Base-by-base conservation (phyloP, 2,113 vertebrate species). In the Neolamprologus sp. region DNA sequence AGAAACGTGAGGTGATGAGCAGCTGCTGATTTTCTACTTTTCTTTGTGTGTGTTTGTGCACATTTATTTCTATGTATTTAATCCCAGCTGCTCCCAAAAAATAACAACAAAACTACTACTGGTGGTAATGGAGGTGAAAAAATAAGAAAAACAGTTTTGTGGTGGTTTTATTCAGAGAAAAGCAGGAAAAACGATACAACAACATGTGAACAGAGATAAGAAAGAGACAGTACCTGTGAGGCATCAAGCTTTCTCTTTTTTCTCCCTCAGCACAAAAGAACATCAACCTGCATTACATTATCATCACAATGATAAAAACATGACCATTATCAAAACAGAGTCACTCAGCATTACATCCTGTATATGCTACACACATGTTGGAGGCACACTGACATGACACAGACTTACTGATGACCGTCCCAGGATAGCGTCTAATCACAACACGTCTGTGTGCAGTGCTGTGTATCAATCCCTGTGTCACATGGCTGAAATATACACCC, bases 241-340 rank as follows among this genome's bases (percentile, higher is more conserved):
- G 90, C 94, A 78, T 78, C 71, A 78, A 78, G 71, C 68, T 89
- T 84, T 90, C 81, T 85, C 85, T 91, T 87, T 92, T 92, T 89
- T 91, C 91, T 89, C 93, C 91, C 88, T 84, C 91, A 93, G 91
- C 92, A 92, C 84, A 82, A 90, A 90, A 93, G 92, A 93, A 92
- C 93, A 94, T 94, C 94, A 94, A 94, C 94, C 94, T 95, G 94
- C 86, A 84, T 95, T 94, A 91, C 87, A 95, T 93, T 47, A 81
- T 89, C 84, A 40, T 86, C 89, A 94, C 86, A 73, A 89, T 53
- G 33, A 88, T 83, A 80, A 81, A 89, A 83, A 86, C 85, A 90
- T 87, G 57, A 88, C 21, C 87, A 84, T 81, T 65, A 87, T 85
- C 53, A 75, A 79, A 53, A 54, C 79, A 49, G 16, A 60, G 26